phyloP scores from a whole-genome alignment of 2,797 vertebrate genomes.

The Galagoides demidoff region DNA sequence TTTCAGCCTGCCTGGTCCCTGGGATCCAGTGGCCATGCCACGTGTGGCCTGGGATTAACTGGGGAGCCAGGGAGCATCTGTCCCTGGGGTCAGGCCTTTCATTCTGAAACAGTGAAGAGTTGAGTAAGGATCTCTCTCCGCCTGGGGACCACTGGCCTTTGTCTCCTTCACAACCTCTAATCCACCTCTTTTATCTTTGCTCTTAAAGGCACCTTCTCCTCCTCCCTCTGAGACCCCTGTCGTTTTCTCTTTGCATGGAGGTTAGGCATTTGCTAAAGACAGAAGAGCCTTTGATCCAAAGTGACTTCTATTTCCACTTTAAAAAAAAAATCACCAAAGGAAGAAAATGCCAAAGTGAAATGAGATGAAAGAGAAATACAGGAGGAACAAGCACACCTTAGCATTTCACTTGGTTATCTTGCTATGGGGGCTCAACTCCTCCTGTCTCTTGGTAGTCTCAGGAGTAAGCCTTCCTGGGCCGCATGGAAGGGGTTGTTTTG shows the following conservation, averaged over 20 bases:
- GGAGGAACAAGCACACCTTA: not conserved
- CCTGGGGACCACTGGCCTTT: not conserved
- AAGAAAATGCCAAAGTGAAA: conserved; percentile 16
- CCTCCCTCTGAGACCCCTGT: not conserved
- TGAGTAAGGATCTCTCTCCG: not conserved
- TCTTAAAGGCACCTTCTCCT: not conserved
- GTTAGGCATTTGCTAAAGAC: not conserved
- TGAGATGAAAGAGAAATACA: not conserved
- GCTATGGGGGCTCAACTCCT: not conserved
- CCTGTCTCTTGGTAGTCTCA: not conserved
- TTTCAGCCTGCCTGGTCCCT: not conserved
- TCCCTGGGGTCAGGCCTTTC: not conserved
- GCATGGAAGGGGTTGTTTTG: not conserved
- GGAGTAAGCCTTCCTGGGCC: not conserved
- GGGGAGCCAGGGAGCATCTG: not conserved
- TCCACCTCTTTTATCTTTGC: not conserved
- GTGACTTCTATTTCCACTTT: conserved; percentile 14
- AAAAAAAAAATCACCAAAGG: not conserved
- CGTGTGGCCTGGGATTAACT: not conserved
- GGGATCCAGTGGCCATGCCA: too few relatives aligned
- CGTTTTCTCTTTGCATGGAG: not conserved
- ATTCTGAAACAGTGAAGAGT: not conserved
- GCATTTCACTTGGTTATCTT: not conserved
- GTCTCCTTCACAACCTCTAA: not conserved
- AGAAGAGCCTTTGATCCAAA: conserved; percentile 19